Conservation (phyloP, 2,888 invertebrate genomes). For the Oscheius sp. region DNA sequence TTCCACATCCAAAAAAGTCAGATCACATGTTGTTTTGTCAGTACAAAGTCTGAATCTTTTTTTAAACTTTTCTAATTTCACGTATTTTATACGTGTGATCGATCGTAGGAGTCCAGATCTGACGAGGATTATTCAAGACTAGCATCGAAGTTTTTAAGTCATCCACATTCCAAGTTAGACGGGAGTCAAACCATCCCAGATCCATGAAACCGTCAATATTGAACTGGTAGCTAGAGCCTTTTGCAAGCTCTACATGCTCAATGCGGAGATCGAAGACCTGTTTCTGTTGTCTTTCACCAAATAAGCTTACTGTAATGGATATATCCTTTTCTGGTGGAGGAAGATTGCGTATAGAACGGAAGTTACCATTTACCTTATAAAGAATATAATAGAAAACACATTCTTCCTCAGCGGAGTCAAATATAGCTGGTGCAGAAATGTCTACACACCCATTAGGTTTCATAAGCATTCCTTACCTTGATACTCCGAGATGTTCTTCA, state of each 20-base stretch:
- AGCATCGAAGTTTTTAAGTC: constrained; percentile 44
- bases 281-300: constrained; percentile 25
- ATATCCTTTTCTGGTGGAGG: constrained; percentile 55
- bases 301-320: constrained; percentile 47
- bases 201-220: constrained; percentile 61
- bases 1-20: constrained; percentile 51
- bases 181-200: constrained; percentile 61
- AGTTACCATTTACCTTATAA: constrained; percentile 44
- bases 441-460: not conserved
- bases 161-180: constrained; percentile 59
- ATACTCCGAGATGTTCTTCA: not conserved
- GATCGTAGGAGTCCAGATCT: constrained; percentile 63
- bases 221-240: constrained; percentile 60
- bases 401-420: constrained; percentile 41
- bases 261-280: constrained; percentile 45
- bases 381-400: constrained; percentile 62
- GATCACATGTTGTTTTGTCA: constrained; percentile 50
- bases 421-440: too few species aligned
- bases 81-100: constrained; percentile 51
- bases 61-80: not conserved
- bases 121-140: constrained; percentile 34
- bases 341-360: constrained; percentile 32
- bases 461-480: not conserved
- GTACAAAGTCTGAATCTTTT: constrained; percentile 51
- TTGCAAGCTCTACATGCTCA: constrained; percentile 42